A percentile compares a stretch with the other conserved stretches of the same genome.
Evolutionary conservation across 1,140 invertebrate genomes (phyloP).

Genomic region (Melitaea cinxia): DNA sequence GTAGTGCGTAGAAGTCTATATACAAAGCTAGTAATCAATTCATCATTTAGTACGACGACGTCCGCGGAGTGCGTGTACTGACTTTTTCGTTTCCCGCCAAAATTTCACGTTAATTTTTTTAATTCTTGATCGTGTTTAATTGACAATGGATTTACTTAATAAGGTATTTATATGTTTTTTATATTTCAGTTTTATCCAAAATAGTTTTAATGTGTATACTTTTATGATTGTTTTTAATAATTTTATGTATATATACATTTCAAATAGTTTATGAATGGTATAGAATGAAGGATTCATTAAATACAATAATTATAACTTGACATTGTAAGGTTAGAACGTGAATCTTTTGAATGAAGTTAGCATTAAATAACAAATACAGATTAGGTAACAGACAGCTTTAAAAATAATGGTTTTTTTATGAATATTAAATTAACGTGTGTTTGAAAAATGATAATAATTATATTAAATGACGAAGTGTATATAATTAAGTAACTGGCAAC

Average conservation of each 20-base stretch:
- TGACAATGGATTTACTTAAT: slow-evolving; percentile 34
- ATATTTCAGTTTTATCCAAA: too few relatives aligned
- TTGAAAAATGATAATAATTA: too few relatives aligned
- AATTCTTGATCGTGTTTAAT: background rate
- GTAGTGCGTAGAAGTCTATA: background rate
- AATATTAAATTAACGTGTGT: background rate
- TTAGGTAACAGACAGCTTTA: background rate
- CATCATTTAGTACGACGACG: slow-evolving; percentile 37
- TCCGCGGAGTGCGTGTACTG: slow-evolving; percentile 17
- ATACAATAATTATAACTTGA: too few relatives aligned
- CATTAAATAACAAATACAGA: background rate
- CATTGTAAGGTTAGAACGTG: background rate
- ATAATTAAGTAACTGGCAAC: too few relatives aligned
- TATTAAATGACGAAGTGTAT: too few relatives aligned
- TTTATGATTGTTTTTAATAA: too few relatives aligned
- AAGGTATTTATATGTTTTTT: background rate
- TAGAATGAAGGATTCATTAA: too few relatives aligned
- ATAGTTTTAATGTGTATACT: too few relatives aligned
- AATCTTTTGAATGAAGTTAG: background rate
- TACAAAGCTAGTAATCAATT: slow-evolving; percentile 22
- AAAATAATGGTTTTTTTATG: background rate
- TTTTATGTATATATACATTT: too few relatives aligned
- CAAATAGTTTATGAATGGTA: too few relatives aligned
- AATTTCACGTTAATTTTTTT: slow-evolving; percentile 35
- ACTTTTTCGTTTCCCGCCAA: slow-evolving; percentile 29